phyloP scores from a whole-genome alignment of 2,888 invertebrate genomes.

The Heliconius erato region DNA sequence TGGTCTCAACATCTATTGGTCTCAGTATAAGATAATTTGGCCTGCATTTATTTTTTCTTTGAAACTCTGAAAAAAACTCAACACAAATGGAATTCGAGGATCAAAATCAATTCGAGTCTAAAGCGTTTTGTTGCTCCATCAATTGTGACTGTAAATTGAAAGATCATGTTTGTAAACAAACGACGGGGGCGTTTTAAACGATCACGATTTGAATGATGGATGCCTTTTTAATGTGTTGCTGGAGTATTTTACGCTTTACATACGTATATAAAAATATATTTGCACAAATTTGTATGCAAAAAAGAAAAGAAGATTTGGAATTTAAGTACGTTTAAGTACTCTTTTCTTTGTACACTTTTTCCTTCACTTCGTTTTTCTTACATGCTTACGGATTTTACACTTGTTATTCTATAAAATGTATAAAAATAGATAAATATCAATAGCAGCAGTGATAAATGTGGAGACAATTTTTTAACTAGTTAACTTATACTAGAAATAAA shows the following conservation, averaged over 20 bases:
- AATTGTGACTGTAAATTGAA: conserved; percentile 10
- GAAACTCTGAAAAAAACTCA: neutral
- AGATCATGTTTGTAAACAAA: conserved; percentile 26
- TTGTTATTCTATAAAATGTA: too few species aligned
- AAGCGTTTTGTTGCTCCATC: conserved; percentile 16
- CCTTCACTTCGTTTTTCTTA: too few species aligned
- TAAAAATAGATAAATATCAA: too few species aligned
- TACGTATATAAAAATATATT: neutral
- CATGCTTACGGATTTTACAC: too few species aligned
- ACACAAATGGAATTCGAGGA: neutral
- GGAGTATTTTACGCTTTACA: neutral
- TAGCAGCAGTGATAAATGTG: too few species aligned
- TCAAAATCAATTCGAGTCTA: conserved; percentile 1
- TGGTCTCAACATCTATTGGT: too few species aligned
- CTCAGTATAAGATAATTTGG: neutral
- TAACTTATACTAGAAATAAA: neutral
- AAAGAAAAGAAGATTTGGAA: too few species aligned
- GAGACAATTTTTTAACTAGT: too few species aligned
- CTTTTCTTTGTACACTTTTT: too few species aligned
- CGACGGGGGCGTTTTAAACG: neutral
- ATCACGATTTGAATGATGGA: neutral
- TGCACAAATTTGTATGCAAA: neutral
- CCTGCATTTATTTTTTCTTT: neutral
- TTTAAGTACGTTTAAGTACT: too few species aligned
- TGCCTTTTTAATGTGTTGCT: neutral